Conservation (phyloP, 1,140 invertebrate species). For the Polypedilum pembai region DNA sequence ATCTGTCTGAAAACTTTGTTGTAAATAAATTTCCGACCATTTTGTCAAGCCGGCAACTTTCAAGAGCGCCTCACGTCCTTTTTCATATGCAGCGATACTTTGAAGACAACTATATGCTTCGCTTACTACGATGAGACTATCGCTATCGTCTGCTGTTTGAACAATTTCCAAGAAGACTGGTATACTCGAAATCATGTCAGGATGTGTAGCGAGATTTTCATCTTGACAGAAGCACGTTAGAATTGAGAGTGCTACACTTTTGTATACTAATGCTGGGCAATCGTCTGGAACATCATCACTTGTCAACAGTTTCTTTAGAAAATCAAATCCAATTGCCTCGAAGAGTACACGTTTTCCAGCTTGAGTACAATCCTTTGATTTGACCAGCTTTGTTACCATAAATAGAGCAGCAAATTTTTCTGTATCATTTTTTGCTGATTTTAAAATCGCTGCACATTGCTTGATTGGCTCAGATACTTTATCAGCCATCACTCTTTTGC, state of each 20-base stretch:
- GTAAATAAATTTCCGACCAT: conserved; percentile 75
- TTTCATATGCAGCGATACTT: conserved; percentile 61
- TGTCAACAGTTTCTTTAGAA: conserved; percentile 69
- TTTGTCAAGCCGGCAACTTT: conserved; percentile 67
- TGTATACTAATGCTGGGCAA: conserved; percentile 78
- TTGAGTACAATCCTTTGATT: conserved; percentile 66
- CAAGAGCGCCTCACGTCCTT: conserved; percentile 66
- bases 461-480: conserved; percentile 66
- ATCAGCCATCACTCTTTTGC: conserved; percentile 35
- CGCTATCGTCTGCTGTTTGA: conserved; percentile 67
- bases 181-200: conserved; percentile 71
- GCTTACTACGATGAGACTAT: conserved; percentile 78
- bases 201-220: conserved; percentile 66
- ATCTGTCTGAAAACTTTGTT: conserved; percentile 79
- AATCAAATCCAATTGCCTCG: conserved; percentile 78
- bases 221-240: conserved; percentile 75
- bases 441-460: conserved; percentile 70
- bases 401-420: conserved; percentile 87
- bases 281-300: conserved; percentile 67
- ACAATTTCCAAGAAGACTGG: conserved; percentile 76
- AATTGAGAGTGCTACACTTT: conserved; percentile 79
- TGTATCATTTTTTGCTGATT: conserved; percentile 70
- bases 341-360: conserved; percentile 69
- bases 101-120: conserved; percentile 80
- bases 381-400: conserved; percentile 81